phyloP scores from a whole-genome alignment of 2,888 invertebrate genomes.

The Strigamia transsilvanica region DNA sequence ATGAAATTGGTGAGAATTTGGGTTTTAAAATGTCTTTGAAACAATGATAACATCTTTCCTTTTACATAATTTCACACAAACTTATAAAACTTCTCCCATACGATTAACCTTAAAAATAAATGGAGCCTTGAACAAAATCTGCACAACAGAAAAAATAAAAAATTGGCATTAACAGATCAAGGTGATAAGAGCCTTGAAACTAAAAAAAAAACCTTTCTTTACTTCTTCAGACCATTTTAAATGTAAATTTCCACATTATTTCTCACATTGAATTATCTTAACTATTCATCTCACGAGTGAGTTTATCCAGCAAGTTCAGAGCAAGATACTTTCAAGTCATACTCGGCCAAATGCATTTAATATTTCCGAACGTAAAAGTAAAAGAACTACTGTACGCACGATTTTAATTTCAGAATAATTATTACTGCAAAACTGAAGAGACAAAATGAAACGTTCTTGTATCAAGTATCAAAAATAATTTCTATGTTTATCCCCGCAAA shows the following conservation, averaged over 20 bases:
- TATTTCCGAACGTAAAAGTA: background rate
- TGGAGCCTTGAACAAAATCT: constrained; percentile 13
- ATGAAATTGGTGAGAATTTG: too few relatives aligned
- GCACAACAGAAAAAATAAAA: background rate
- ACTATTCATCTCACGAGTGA: constrained; percentile 8
- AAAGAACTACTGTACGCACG: background rate
- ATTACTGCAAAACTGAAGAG: background rate
- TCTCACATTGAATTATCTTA: background rate
- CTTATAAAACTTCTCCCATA: background rate
- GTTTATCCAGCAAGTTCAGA: background rate
- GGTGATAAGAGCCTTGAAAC: constrained; percentile 16
- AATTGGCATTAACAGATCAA: constrained; percentile 3
- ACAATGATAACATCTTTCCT: background rate
- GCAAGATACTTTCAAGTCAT: background rate
- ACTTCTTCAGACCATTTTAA: background rate
- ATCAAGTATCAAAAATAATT: background rate
- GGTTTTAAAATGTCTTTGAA: background rate
- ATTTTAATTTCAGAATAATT: background rate
- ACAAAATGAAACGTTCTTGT: background rate
- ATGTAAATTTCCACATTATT: background rate
- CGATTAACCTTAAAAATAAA: constrained; percentile 30
- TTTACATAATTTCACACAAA: constrained; percentile 2
- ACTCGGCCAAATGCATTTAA: background rate
- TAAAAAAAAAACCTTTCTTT: background rate
- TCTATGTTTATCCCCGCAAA: background rate